Evolutionary conservation across 2,888 invertebrate species (phyloP).

Genomic region (Aspidiotus rigidus): DNA sequence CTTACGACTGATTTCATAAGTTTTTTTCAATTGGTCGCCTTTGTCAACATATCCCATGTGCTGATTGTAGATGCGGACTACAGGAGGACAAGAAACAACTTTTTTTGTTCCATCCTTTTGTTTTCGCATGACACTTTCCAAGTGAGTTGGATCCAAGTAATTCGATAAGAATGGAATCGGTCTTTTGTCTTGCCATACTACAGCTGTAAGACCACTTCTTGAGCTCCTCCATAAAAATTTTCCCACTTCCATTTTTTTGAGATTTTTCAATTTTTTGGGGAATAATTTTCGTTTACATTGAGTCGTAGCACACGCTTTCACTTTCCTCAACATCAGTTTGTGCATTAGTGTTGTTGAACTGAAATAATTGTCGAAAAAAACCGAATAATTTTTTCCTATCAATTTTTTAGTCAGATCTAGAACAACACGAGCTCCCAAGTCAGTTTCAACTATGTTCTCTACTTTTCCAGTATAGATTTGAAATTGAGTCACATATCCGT

Average conservation of each 20-base stretch:
- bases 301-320: background rate
- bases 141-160: background rate
- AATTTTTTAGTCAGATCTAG: background rate
- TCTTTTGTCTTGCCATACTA: background rate
- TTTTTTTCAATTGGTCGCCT: too few relatives aligned
- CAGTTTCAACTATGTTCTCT: constrained; percentile 34
- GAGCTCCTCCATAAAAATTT: background rate
- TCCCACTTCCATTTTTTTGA: background rate
- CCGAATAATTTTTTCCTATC: background rate
- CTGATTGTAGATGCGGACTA: background rate
- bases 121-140: background rate
- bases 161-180: background rate
- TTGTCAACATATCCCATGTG: background rate
- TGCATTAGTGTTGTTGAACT: background rate
- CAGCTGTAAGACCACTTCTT: background rate
- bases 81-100: background rate
- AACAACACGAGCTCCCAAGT: constrained; percentile 35
- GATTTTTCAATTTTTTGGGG: background rate
- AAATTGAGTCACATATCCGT: constrained; percentile 17
- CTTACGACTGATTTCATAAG: background rate
- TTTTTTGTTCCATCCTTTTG: background rate
- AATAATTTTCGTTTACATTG: background rate
- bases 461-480: constrained; percentile 31
- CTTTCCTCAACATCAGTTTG: background rate
- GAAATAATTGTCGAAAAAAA: too few relatives aligned